phyloP scores from a whole-genome alignment of 2,797 vertebrate species.

The Enteromius treurensis region DNA sequence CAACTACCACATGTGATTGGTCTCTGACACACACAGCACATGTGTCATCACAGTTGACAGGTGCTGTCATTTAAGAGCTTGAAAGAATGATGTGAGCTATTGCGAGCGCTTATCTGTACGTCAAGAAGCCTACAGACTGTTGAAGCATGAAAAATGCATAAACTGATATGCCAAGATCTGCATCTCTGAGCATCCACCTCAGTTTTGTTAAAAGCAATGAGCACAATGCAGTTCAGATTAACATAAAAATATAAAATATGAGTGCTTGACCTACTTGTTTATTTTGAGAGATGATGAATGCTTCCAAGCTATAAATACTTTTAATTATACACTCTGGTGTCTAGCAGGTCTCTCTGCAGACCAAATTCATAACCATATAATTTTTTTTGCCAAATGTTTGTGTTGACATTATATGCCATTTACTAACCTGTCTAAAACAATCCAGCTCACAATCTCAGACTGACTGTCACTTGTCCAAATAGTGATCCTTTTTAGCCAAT shows the following conservation, averaged over 20 bases:
- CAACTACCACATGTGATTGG: conserved; percentile 55
- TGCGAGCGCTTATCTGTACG: conserved; percentile 70
- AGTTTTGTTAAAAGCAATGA: neutral
- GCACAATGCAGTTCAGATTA: neutral
- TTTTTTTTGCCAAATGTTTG: neutral
- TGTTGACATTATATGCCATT: conserved; percentile 2
- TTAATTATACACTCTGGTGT: conserved; percentile 22
- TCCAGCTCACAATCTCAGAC: conserved; percentile 13
- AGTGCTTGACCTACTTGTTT: neutral
- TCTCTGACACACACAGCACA: conserved; percentile 51
- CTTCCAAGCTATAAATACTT: conserved; percentile 22
- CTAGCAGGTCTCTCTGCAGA: neutral
- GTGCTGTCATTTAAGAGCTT: conserved; percentile 54
- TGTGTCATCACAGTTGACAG: conserved; percentile 59
- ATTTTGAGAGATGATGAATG: conserved; percentile 24
- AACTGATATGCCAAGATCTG: neutral
- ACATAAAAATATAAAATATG: conserved; percentile 6
- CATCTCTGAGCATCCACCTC: neutral
- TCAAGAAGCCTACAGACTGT: conserved; percentile 63
- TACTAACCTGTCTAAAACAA: neutral
- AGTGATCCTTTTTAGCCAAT: neutral
- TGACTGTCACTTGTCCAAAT: neutral
- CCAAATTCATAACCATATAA: neutral
- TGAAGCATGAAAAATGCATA: conserved; percentile 57
- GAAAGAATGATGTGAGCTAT: conserved; percentile 68